Conservation (phyloP, 1,140 invertebrate species). For the Atta cephalotes region DNA sequence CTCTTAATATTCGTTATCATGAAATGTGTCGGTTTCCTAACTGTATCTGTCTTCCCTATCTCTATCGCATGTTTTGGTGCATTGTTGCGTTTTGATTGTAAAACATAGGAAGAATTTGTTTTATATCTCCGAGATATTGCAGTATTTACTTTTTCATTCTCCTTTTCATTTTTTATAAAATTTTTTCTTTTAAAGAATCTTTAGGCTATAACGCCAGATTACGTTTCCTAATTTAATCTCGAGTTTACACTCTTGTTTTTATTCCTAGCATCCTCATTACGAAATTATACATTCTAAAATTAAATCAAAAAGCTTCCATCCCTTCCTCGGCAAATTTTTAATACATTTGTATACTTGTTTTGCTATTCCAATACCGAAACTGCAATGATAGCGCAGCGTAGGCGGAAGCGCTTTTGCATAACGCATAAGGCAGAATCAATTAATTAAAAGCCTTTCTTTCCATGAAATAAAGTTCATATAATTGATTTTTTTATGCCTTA, state of each 20-base stretch:
- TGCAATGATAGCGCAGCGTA: neutral
- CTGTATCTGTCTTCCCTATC: neutral
- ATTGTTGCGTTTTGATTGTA: neutral
- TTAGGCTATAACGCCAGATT: neutral
- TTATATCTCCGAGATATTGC: neutral
- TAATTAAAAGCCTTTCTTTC: too few relatives aligned
- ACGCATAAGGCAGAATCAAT: too few relatives aligned
- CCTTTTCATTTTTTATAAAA: neutral
- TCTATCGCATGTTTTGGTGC: neutral
- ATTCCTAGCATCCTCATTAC: neutral
- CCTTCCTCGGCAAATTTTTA: neutral
- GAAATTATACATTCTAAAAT: slow-evolving; percentile 6
- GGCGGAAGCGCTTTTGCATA: too few relatives aligned
- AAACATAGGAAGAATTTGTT: neutral
- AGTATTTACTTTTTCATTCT: slow-evolving; percentile 1
- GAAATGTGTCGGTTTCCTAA: neutral
- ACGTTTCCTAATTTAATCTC: neutral
- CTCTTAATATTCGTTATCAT: slow-evolving; percentile 48
- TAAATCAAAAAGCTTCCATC: slow-evolving; percentile 4
- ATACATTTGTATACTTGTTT: neutral
- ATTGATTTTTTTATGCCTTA: too few relatives aligned
- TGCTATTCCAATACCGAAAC: neutral
- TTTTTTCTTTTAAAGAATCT: neutral
- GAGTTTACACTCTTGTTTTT: neutral
- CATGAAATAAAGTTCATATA: too few relatives aligned